Percentiles rank a stretch among this genome's conserved stretches.
Conservation (phyloP, 2,888 invertebrate genomes). For the Sphaerophoria taeniata region DNA sequence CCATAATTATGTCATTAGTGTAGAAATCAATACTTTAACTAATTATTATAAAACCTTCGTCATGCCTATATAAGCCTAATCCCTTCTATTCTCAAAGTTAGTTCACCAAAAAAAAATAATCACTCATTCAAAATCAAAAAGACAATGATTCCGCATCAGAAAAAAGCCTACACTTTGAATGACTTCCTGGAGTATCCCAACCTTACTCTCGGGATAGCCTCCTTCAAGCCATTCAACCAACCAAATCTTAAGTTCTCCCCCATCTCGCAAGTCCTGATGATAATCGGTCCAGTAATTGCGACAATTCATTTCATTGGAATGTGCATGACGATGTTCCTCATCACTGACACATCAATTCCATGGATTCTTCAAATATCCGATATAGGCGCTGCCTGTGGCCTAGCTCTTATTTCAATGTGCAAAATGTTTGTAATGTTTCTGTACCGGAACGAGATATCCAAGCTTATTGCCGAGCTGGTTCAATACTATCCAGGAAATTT, state of each 20-base stretch:
- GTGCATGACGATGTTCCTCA: neutral
- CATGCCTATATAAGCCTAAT: neutral
- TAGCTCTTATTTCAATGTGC: slow-evolving; percentile 70
- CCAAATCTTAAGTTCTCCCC: neutral
- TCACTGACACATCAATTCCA: slow-evolving; percentile 47
- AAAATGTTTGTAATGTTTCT: slow-evolving; percentile 75
- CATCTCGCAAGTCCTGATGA: neutral
- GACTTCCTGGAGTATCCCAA: neutral
- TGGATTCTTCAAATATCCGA: slow-evolving; percentile 74
- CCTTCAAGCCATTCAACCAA: neutral
- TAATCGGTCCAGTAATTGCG: neutral
- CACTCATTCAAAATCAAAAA: neutral
- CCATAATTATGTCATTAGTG: too few relatives aligned
- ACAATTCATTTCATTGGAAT: neutral
- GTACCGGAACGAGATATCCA: slow-evolving; percentile 72
- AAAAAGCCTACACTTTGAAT: neutral
- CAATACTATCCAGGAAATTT: slow-evolving; percentile 56
- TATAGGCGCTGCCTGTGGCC: slow-evolving; percentile 74
- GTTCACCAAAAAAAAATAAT: neutral
- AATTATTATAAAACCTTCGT: too few relatives aligned
- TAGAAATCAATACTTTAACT: too few relatives aligned
- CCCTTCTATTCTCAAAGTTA: neutral
- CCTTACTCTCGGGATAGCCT: neutral
- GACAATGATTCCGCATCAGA: neutral
- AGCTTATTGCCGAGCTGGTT: slow-evolving; percentile 70